These are phyloP conservation scores for Crenichthys baileyi DNA, from an alignment of 2,797 vertebrate genomes.

Conservation along the genomic window DNA sequence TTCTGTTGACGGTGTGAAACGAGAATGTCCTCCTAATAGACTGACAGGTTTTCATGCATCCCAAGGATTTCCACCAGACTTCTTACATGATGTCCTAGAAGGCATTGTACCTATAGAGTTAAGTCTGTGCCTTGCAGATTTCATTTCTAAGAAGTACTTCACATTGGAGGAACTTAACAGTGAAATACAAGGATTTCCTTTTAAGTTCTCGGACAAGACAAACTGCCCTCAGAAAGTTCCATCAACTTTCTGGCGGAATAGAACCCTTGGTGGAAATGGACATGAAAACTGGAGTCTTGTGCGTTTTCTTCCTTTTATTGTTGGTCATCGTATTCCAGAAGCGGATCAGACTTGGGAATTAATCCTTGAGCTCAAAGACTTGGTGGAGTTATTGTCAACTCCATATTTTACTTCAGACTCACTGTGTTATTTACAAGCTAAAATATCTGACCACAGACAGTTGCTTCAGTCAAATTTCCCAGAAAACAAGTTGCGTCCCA, in stretches of 20 bases:
- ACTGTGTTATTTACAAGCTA: constrained; percentile 5
- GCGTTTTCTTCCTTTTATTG: constrained; percentile 17
- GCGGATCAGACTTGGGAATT: constrained; percentile 19
- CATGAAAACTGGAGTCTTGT: constrained; percentile 21
- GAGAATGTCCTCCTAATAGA: too few relatives aligned
- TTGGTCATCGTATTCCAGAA: constrained; percentile 13
- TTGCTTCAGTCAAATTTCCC: constrained; percentile 8
- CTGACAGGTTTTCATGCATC: too few relatives aligned
- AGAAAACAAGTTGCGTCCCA: background rate
- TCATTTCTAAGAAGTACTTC: too few relatives aligned
- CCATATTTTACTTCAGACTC: constrained; percentile 18
- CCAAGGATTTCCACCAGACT: too few relatives aligned
- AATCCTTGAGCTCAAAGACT: constrained; percentile 24
- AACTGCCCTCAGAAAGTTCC: constrained; percentile 23
- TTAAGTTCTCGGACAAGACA: constrained; percentile 7
- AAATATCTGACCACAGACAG: constrained; percentile 14
- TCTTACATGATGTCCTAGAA: too few relatives aligned
- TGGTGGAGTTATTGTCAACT: background rate
- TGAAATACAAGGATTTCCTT: constrained; percentile 20
- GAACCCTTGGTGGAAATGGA: constrained; percentile 3
- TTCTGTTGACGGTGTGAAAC: too few relatives aligned
- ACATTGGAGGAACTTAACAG: too few relatives aligned
- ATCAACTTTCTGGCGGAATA: background rate
- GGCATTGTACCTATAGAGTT: too few relatives aligned
- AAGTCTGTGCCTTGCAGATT: too few relatives aligned